These are phyloP conservation scores for Malachius bipustulatus DNA, from an alignment of 2,888 invertebrate genomes.

Conservation along the genomic window DNA sequence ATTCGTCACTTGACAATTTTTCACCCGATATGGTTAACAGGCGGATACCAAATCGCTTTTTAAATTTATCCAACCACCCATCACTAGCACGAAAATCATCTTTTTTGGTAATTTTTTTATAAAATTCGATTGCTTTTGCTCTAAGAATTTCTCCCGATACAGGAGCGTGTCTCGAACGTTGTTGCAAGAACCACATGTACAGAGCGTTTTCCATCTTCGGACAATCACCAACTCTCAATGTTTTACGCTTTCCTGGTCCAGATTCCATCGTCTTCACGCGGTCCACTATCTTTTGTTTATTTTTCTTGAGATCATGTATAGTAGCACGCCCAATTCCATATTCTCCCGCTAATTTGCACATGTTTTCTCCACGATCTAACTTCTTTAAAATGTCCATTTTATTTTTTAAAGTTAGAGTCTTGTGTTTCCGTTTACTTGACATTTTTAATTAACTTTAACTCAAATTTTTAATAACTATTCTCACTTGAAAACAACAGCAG, in stretches of 20 bases:
- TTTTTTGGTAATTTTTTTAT: constrained; percentile 23
- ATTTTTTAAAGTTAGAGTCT: constrained; percentile 9
- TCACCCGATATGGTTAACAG: constrained; percentile 21
- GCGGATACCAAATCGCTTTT: constrained; percentile 26
- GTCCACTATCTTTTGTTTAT: constrained; percentile 19
- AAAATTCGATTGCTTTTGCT: constrained; percentile 24
- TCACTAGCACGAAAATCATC: constrained; percentile 26
- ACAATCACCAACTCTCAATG: constrained; percentile 23
- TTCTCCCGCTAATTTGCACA: constrained; percentile 5
- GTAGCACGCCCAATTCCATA: constrained; percentile 16
- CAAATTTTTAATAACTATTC: too few relatives aligned
- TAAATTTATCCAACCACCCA: constrained; percentile 28
- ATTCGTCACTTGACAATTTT: constrained; percentile 21
- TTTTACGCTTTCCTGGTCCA: constrained; percentile 24
- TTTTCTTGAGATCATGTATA: constrained; percentile 16
- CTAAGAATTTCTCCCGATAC: constrained; percentile 19
- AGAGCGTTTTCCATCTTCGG: constrained; percentile 15
- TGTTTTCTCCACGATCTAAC: constrained; percentile 9
- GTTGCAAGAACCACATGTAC: constrained; percentile 15
- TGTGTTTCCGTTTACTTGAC: constrained; percentile 7
- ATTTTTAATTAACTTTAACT: too few relatives aligned
- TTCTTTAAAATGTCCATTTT: constrained; percentile 9
- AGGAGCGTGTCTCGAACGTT: constrained; percentile 22
- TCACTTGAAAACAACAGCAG: too few relatives aligned
- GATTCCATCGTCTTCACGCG: constrained; percentile 16